A percentile compares a stretch with the other conserved stretches of the same genome.
Evolutionary conservation across 2,888 invertebrate species (phyloP).

Genomic region (Diaperis boleti): DNA sequence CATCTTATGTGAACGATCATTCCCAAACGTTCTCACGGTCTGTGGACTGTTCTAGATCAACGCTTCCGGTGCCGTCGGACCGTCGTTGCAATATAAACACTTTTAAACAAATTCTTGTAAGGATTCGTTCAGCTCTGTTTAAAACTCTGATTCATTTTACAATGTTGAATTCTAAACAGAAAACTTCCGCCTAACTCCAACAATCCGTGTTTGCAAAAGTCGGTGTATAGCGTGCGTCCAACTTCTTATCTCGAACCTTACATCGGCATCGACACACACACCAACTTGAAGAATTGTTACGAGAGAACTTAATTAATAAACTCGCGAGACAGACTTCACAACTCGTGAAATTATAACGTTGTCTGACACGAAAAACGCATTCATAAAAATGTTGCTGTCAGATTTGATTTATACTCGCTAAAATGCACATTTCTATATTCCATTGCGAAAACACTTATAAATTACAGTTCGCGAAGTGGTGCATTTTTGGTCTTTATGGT

Average conservation of each 20-base stretch:
- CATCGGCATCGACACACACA: conserved; percentile 18
- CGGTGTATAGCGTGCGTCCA: conserved; percentile 27
- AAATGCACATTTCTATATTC: background rate
- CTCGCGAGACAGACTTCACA: conserved; percentile 18
- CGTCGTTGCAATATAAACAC: too few relatives aligned
- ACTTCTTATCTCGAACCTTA: conserved; percentile 7
- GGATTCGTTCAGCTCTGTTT: too few relatives aligned
- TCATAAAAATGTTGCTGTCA: conserved; percentile 8
- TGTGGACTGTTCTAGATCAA: too few relatives aligned
- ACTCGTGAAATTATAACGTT: conserved; percentile 20
- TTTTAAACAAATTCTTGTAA: too few relatives aligned
- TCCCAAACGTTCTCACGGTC: too few relatives aligned
- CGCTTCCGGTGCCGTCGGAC: too few relatives aligned
- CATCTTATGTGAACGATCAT: too few relatives aligned
- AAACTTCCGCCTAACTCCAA: background rate
- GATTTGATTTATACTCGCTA: conserved; percentile 10
- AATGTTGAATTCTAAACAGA: background rate
- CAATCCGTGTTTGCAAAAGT: conserved; percentile 7
- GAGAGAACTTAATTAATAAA: conserved; percentile 36
- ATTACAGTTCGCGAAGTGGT: conserved; percentile 18
- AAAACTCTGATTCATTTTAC: background rate
- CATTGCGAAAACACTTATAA: conserved; percentile 1
- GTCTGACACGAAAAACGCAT: conserved; percentile 22
- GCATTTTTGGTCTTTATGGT: conserved; percentile 18
- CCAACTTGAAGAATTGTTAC: conserved; percentile 10